phyloP scores from a whole-genome alignment of 2,888 invertebrate species.

The Rambutsinella grinnellia region DNA sequence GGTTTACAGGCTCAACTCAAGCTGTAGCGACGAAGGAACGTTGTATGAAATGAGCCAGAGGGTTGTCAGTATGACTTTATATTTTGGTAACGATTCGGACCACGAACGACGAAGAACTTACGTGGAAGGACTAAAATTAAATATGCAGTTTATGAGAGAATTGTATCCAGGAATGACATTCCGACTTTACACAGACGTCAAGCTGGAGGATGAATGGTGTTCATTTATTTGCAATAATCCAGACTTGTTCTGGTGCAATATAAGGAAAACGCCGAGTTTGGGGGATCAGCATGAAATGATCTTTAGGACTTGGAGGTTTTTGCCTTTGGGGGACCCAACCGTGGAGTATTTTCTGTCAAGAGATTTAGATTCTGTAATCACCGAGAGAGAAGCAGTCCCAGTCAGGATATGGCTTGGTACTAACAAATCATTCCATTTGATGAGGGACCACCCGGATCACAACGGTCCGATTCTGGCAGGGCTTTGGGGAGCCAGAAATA shows the following conservation, averaged over 20 bases:
- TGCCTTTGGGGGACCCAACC: neutral
- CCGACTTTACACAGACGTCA: constrained; percentile 5
- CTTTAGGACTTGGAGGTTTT: neutral
- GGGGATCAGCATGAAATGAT: neutral
- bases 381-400: neutral
- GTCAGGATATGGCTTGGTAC: neutral
- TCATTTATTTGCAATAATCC: constrained; percentile 4
- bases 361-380: neutral
- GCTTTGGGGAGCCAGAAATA: constrained; percentile 5
- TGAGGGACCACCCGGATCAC: neutral
- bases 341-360: neutral
- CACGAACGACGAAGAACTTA: neutral
- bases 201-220: neutral
- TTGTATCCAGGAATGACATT: constrained; percentile 12
- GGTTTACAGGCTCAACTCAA: too few relatives aligned
- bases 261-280: neutral
- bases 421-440: neutral
- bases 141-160: neutral
- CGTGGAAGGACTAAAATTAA: neutral
- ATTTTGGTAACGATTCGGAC: neutral
- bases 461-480: neutral
- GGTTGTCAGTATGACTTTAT: neutral
- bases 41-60: neutral
- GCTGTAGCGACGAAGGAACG: constrained; percentile 14
- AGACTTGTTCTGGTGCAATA: constrained; percentile 21